Evolutionary conservation across 2,888 invertebrate genomes (phyloP), one percentile per base, ranked within the genome.

Genomic region (Trachelus troglodyta): DNA sequence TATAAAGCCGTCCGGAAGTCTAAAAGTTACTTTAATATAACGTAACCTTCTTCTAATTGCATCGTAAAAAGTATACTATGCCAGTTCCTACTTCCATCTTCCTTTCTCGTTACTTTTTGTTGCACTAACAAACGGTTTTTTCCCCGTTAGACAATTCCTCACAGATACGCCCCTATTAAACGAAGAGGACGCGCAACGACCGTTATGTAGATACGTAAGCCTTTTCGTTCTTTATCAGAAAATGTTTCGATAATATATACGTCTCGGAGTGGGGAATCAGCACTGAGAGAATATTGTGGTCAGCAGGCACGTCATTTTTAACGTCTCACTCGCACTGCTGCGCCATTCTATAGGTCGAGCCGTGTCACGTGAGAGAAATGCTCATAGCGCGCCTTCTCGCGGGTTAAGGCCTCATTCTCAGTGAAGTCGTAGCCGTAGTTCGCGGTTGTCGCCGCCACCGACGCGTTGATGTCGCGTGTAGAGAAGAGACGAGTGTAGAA

Each of bases 391-490:
- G 37, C 37, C 37, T 37, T 37, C 37, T 37, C 37, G 37, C 37
- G 37, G 37, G 37, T 37, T 31, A 71, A 33, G 31, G 31, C 31
- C 71, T 33, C 71, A 33, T 84, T 82, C 83, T 87, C 88, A 88
- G 89, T 89, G 76, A 85, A 86, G 85, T 82, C 85, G 81, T 81
- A 83, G 84, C 86, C 80, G 85, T 83, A 86, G 87, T 84, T 74
- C 4, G 74, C 71, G 31, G 31, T 71, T 71, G 71, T 33, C 71
- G 40, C 23, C 40, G 40, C 1, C 40, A 15, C 23, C 40, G 23
- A 56, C 40, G 40, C 23, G 40, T 56, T 23, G 40, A 56, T 23
- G 40, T 56, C 40, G 40, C 40, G 40, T 2, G 23, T 56, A 9
- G 40, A 56, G 23, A 6, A 23, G 23, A 56, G 2, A 56, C 23